Evolutionary conservation across 64 coral and sea anemone species (phyloP).

Genomic region (Pachyseris speciosa): DNA sequence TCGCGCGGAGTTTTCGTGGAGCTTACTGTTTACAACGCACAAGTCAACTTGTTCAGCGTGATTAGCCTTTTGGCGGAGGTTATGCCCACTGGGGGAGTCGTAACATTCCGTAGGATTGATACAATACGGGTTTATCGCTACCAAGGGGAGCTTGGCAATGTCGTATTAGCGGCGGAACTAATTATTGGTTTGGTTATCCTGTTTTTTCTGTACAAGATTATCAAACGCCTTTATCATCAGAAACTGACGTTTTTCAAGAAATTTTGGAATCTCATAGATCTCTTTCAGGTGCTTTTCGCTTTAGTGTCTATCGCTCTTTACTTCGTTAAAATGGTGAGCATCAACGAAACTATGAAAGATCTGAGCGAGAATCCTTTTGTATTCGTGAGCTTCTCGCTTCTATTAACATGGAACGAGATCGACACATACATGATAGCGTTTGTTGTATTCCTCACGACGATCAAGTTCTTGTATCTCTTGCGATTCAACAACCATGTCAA

Average conservation of each 20-base stretch:
- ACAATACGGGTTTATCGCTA: slow-evolving; percentile 84
- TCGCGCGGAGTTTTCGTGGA: slow-evolving; percentile 69
- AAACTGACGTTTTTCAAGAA: slow-evolving; percentile 53
- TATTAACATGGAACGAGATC: slow-evolving; percentile 34
- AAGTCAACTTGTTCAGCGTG: slow-evolving; percentile 71
- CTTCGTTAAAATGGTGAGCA: slow-evolving; percentile 63
- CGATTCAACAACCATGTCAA: slow-evolving; percentile 60
- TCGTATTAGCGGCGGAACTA: slow-evolving; percentile 64
- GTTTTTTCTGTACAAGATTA: slow-evolving; percentile 61
- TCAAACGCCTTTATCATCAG: slow-evolving; percentile 64
- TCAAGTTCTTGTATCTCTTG: slow-evolving; percentile 53
- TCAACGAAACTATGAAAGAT: slow-evolving; percentile 45
- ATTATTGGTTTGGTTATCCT: slow-evolving; percentile 76
- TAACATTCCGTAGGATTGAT: slow-evolving; percentile 67
- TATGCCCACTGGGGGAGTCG: slow-evolving; percentile 53
- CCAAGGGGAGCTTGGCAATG: slow-evolving; percentile 27
- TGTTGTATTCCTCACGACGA: slow-evolving; percentile 56
- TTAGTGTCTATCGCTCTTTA: slow-evolving; percentile 65
- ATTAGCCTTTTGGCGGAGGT: slow-evolving; percentile 53
- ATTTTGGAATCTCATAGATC: slow-evolving; percentile 85
- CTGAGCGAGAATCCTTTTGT: slow-evolving; percentile 46
- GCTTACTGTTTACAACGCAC: slow-evolving; percentile 78
- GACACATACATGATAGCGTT: slow-evolving; percentile 50
- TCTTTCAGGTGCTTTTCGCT: slow-evolving; percentile 76
- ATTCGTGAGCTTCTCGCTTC: slow-evolving; percentile 57